These are phyloP conservation scores for Cryptoblepharus egeriae DNA, from an alignment of 2,797 vertebrate genomes.

Conservation along the genomic window DNA sequence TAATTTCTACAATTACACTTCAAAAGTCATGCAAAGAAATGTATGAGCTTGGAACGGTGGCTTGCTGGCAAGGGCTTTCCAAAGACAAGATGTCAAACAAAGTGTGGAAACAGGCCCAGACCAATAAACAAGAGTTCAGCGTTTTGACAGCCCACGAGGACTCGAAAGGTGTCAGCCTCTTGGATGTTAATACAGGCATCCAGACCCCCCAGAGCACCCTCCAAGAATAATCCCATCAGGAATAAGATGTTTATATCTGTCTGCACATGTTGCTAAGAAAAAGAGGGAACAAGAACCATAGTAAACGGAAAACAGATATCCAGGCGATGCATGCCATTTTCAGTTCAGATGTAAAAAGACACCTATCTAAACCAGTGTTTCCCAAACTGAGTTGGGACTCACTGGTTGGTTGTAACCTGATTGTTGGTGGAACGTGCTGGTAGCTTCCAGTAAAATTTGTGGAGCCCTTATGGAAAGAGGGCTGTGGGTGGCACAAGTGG, in stretches of 20 bases:
- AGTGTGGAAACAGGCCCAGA: background rate
- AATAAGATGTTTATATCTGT: conserved; percentile 50
- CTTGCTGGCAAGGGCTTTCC: background rate
- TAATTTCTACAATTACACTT: background rate
- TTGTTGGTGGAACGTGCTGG: no score
- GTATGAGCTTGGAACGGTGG: background rate
- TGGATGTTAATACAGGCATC: background rate
- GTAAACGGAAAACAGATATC: conserved; percentile 42
- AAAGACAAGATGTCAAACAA: conserved; percentile 27
- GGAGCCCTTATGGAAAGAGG: no score
- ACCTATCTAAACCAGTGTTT: no score
- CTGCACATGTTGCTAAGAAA: conserved; percentile 44
- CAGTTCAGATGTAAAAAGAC: no score
- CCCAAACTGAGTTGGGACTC: no score
- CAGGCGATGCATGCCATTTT: background rate
- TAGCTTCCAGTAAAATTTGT: no score
- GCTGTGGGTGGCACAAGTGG: no score
- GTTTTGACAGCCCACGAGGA: background rate
- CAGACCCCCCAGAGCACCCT: conserved; percentile 6
- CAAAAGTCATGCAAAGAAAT: background rate
- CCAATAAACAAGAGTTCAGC: conserved; percentile 22
- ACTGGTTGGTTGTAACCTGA: no score
- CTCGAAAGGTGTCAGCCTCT: background rate
- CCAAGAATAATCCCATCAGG: conserved; percentile 49
- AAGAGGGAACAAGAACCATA: conserved; percentile 30